phyloP scores from a whole-genome alignment of 2,797 vertebrate genomes.

The Crenuchus spilurus region DNA sequence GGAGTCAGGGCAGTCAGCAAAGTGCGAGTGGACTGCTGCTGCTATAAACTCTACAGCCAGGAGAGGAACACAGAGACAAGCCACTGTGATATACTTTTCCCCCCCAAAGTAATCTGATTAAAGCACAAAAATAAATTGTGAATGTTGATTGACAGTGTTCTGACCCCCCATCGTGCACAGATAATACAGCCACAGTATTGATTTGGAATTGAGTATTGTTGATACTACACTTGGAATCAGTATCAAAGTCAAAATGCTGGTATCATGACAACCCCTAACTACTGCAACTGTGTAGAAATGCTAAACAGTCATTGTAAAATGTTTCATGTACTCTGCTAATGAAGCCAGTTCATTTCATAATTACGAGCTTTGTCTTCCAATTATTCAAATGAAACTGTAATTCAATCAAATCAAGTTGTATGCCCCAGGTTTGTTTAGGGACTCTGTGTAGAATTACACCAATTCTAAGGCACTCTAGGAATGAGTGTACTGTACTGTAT shows the following conservation, averaged over 20 bases:
- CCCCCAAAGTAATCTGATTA: too few relatives aligned
- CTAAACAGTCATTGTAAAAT: not conserved
- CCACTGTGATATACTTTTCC: not conserved
- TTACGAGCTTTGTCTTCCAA: constrained; percentile 44
- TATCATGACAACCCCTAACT: too few relatives aligned
- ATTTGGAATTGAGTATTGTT: too few relatives aligned
- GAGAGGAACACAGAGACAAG: constrained; percentile 22
- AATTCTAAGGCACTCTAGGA: not conserved
- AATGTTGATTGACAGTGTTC: too few relatives aligned
- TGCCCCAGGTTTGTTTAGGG: not conserved
- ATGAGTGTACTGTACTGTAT: not conserved
- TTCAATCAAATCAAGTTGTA: not conserved
- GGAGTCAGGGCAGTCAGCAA: constrained; percentile 89
- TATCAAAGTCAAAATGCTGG: too few relatives aligned
- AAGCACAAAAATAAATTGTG: too few relatives aligned
- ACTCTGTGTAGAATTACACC: not conserved
- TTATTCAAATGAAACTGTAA: not conserved
- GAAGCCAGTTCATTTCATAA: constrained; percentile 2
- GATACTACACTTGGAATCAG: too few relatives aligned
- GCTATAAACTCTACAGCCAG: constrained; percentile 82
- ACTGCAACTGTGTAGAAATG: not conserved
- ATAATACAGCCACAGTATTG: too few relatives aligned
- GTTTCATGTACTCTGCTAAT: not conserved
- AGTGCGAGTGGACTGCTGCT: constrained; percentile 88
- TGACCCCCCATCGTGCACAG: too few relatives aligned